Base-by-base conservation (phyloP, 1,140 invertebrate genomes). In the Drosophila carrolli region DNA sequence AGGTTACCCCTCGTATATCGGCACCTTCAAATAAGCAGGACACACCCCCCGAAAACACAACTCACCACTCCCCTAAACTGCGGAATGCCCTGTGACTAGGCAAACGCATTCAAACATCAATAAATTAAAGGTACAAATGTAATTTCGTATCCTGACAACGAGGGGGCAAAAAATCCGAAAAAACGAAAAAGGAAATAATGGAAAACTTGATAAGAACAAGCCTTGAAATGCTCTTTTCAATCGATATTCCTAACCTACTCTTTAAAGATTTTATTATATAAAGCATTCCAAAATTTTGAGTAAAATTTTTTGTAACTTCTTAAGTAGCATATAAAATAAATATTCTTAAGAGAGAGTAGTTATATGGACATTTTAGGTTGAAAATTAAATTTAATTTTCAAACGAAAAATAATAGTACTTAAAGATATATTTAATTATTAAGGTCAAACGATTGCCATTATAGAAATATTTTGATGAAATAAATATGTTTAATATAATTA, bases 61-160 rank as follows among this genome's bases (percentile, higher is more conserved):
- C 50, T 40, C 40, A 47, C 35, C 51, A 16, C 29, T 38, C 37
- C 41, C 48, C 23, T 2, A 9, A 14, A 19, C 27, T 9, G 5
- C 9, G 43, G 50, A 47, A 57, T 71, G 43, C 19, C 67, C 44
- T 56, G 35, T 71, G 67, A 41, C 67, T 71, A 71, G 73, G 59
- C 51, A 60, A 89, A 66, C 76, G 78, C 75, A 78, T 78, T 86
- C 75, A 74, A 80, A 89, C 80, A 81, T 88, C 84, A 89, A 88
- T 88, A 88, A 88, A 88, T 88, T 88, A 89, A 83, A 88, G 84
- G 62, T 81, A 89, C 80, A 88, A 88, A 89, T 89, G 83, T 86
- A 88, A 82, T 86, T 88, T 88, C 67, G 84, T 89, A 57, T 67
- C 79, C 84, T 63, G 55, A 60, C 66, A 71, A 71, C 67, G 65